Conservation (phyloP, 1,140 invertebrate species). For the Phenacoccus solenopsis region DNA sequence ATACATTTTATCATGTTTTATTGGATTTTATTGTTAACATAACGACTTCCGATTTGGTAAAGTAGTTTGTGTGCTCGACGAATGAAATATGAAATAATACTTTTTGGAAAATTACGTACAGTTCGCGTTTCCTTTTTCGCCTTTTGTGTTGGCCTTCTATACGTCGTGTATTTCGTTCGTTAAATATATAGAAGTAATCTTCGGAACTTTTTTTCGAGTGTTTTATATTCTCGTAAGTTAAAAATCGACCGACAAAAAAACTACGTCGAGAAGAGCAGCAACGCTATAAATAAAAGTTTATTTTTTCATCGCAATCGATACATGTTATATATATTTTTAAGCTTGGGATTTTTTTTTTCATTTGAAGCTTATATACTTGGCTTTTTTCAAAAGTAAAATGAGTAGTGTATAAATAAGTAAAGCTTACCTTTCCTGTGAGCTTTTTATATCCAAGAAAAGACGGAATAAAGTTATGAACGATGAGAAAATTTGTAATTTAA, state of each 20-base stretch:
- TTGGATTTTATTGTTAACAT: constrained; percentile 3
- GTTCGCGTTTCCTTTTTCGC: background rate
- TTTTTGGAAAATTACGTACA: background rate
- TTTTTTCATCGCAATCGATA: too few species aligned
- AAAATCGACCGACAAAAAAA: too few species aligned
- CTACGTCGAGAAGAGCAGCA: too few species aligned
- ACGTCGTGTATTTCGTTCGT: background rate
- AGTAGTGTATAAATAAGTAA: too few species aligned
- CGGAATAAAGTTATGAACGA: too few species aligned
- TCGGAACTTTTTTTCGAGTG: background rate
- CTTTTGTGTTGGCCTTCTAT: background rate
- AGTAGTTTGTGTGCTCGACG: background rate
- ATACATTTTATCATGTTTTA: constrained; percentile 3
- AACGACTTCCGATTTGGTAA: background rate
- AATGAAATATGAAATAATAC: constrained; percentile 3
- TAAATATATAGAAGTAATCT: background rate
- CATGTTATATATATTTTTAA: too few species aligned
- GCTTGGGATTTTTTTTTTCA: too few species aligned
- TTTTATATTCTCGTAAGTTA: background rate
- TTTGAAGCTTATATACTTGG: too few species aligned
- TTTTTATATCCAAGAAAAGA: too few species aligned
- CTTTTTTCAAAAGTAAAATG: too few species aligned
- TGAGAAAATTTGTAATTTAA: background rate
- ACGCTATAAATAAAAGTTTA: too few species aligned
- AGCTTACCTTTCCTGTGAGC: too few species aligned